phyloP scores from a whole-genome alignment of 2,797 vertebrate genomes.

The Cynodonichthys magdalenae region DNA sequence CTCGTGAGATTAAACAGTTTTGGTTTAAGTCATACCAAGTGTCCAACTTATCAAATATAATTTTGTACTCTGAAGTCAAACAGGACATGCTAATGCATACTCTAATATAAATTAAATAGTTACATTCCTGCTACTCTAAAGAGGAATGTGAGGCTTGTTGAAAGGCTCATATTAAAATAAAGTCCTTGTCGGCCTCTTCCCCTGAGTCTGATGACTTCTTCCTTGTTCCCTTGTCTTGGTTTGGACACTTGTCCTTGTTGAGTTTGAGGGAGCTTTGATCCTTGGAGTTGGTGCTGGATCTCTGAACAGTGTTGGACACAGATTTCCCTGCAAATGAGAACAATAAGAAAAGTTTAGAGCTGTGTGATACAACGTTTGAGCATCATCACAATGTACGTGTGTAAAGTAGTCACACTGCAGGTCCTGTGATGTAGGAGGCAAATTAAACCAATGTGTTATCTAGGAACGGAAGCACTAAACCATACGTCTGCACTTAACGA shows the following conservation, averaged over 20 bases:
- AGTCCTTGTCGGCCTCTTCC: conserved; percentile 91
- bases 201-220: conserved; percentile 90
- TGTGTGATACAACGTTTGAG: too few relatives aligned
- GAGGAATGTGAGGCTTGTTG: conserved; percentile 22
- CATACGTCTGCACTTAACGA: too few relatives aligned
- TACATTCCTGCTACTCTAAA: conserved; percentile 26
- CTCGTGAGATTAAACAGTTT: conserved; percentile 30
- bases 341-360: not conserved
- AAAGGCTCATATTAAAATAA: conserved; percentile 88
- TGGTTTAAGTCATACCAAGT: conserved; percentile 29
- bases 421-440: too few relatives aligned
- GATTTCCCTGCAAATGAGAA: conserved; percentile 48
- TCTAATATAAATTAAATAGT: conserved; percentile 38
- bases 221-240: conserved; percentile 76
- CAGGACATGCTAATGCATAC: conserved; percentile 11
- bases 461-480: too few relatives aligned
- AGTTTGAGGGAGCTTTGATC: conserved; percentile 78
- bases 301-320: conserved; percentile 73
- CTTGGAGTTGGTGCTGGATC: conserved; percentile 81
- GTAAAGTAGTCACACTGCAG: too few relatives aligned
- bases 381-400: too few relatives aligned
- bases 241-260: conserved; percentile 77
- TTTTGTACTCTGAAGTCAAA: conserved; percentile 27
- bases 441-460: too few relatives aligned
- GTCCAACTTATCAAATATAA: conserved; percentile 31